Percentiles rank a stretch among this genome's conserved stretches.
Conservation (phyloP, 2,888 invertebrate genomes). For the Eueremaeus valkanovi region DNA sequence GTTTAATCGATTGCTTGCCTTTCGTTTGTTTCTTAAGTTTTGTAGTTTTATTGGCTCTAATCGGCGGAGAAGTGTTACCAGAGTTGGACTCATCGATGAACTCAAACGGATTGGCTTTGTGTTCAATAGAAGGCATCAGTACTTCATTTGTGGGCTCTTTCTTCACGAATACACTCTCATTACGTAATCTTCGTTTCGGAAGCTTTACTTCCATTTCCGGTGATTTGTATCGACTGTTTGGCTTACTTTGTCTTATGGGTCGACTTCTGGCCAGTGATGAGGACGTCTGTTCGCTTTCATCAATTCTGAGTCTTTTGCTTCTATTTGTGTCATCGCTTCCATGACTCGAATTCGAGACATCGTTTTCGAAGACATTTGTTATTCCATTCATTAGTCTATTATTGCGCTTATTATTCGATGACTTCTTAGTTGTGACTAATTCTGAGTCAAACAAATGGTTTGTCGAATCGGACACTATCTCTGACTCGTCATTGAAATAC, state of each 20-base stretch:
- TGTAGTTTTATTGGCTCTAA: not conserved
- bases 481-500: not conserved
- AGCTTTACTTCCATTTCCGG: not conserved
- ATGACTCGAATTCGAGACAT: not conserved
- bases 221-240: constrained; percentile 16
- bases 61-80: not conserved
- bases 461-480: not conserved
- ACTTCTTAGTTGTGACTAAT: not conserved
- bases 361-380: not conserved
- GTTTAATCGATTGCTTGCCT: not conserved
- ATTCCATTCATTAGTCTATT: not conserved
- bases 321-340: not conserved
- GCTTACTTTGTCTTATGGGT: constrained; percentile 15
- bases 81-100: not conserved
- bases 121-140: not conserved
- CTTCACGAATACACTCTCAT: not conserved
- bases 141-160: constrained; percentile 15
- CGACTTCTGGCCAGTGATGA: constrained; percentile 9
- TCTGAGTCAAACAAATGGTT: not conserved
- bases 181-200: not conserved
- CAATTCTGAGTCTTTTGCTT: not conserved
- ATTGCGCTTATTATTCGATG: not conserved
- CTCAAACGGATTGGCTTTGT: not conserved
- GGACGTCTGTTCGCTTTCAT: not conserved
- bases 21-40: not conserved